Base-by-base conservation (phyloP, 2,888 invertebrate species). In the Synergus laeviventris region DNA sequence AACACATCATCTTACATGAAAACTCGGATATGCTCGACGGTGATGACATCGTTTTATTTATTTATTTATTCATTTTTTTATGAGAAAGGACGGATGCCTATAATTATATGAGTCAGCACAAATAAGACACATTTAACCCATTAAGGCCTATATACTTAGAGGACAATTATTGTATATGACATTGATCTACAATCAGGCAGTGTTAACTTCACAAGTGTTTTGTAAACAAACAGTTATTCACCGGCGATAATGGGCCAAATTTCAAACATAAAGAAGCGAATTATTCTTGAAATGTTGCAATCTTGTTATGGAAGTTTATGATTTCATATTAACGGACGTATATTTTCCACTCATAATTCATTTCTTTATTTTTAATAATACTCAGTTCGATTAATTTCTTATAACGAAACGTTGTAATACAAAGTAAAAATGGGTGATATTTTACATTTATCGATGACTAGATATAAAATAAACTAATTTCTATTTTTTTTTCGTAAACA, bases 321-420 rank as follows among this genome's bases (percentile, higher is more conserved):
- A 70, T 70, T 70, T 70, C 49, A 49, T 54, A n/a, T 70, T 70
- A 70, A 70, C 49, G 70, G 36, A 36, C 70, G 49, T 70, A 70
- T 70, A 54, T 70, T 31, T 70, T 70, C 31, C 49, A 54, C 70
- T 31, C 24, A 8, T 39, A 24, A 49, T 31, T 54, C 11, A 45
- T 70, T 70, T 49, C 31, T 66, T 16, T 11, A 16, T 24, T 45
- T 24, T 31, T 16, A 49, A 49, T 61, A 16, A 36, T 61, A 61
- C 8, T 61, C 14, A 24, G 24, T 59, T 59, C 14, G 7, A 59
- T 24, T 12, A 59, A 59, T 24, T 59, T 59, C 21, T 11, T 59
- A 59, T 24, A 24, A 59, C 5, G 7, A 59, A 59, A 59, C 21
- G 14, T 14, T 64, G 8, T 7, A 42, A 39, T 64, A 38, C 12